phyloP scores from a whole-genome alignment of 2,888 invertebrate genomes.

The Lamproptera curius region DNA sequence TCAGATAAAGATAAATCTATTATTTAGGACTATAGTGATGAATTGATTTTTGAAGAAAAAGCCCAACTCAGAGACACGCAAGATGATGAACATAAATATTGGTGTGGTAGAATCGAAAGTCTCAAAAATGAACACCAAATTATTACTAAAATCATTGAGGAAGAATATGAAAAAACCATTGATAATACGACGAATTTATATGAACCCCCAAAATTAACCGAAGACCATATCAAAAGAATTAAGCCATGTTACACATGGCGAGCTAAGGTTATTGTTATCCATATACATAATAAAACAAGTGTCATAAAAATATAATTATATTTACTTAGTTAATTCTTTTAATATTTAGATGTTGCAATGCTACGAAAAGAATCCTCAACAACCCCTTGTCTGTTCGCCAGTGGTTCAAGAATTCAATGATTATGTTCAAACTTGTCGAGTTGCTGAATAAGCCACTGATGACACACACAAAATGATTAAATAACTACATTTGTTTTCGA shows the following conservation, averaged over 20 bases:
- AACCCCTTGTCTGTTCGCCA: slow-evolving; percentile 57
- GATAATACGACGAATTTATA: slow-evolving; percentile 45
- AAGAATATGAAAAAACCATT: slow-evolving; percentile 60
- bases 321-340: slow-evolving; percentile 2
- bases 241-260: slow-evolving; percentile 63
- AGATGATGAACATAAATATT: slow-evolving; percentile 53
- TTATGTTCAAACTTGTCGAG: slow-evolving; percentile 53
- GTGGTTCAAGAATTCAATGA: slow-evolving; percentile 60
- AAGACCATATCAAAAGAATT: slow-evolving; percentile 51
- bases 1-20: too few species aligned
- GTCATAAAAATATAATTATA: neutral
- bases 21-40: too few species aligned
- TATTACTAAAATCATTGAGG: slow-evolving; percentile 63
- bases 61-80: slow-evolving; percentile 33
- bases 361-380: slow-evolving; percentile 64
- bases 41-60: slow-evolving; percentile 38
- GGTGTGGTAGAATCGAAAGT: slow-evolving; percentile 56
- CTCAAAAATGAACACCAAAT: slow-evolving; percentile 60
- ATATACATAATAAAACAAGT: neutral
- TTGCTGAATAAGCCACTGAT: slow-evolving; percentile 38
- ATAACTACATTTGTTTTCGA: slow-evolving; percentile 1
- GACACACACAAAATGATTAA: neutral
- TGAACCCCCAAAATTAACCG: slow-evolving; percentile 41
- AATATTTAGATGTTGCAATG: slow-evolving; percentile 61
- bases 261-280: slow-evolving; percentile 41